Evolutionary conservation across 2,888 invertebrate genomes (phyloP).

Genomic region (Cephus rjabovi): DNA sequence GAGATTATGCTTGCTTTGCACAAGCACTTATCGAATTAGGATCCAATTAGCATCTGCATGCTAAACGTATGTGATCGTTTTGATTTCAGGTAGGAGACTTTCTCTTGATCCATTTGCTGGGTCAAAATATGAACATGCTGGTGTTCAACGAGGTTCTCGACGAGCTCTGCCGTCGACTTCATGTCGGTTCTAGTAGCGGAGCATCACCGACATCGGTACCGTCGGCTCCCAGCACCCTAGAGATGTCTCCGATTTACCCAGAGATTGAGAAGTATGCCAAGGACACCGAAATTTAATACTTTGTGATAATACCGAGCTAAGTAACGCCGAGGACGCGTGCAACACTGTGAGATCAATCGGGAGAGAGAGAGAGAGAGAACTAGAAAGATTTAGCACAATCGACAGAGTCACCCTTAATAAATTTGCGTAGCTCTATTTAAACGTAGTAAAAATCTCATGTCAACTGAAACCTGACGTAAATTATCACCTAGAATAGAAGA

Average conservation of each 20-base stretch:
- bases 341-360: background rate
- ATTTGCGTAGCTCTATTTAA: background rate
- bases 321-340: background rate
- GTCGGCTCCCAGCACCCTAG: constrained; percentile 87
- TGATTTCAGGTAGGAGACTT: constrained; percentile 84
- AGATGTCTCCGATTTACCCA: constrained; percentile 88
- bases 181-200: constrained; percentile 77
- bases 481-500: background rate
- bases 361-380: constrained; percentile 12
- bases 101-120: constrained; percentile 83
- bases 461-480: background rate
- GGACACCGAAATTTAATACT: constrained; percentile 83
- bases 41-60: background rate
- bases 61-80: background rate
- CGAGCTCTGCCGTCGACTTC: constrained; percentile 78
- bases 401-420: background rate
- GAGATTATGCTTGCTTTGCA: background rate
- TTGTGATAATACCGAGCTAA: constrained; percentile 30
- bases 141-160: constrained; percentile 84
- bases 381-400: background rate
- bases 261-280: constrained; percentile 82
- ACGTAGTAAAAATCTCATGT: background rate
- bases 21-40: background rate
- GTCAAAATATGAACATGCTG: constrained; percentile 88
- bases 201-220: constrained; percentile 70